phyloP scores from a whole-genome alignment of 2,113 vertebrate genomes.

The Gymnarchus niloticus region DNA sequence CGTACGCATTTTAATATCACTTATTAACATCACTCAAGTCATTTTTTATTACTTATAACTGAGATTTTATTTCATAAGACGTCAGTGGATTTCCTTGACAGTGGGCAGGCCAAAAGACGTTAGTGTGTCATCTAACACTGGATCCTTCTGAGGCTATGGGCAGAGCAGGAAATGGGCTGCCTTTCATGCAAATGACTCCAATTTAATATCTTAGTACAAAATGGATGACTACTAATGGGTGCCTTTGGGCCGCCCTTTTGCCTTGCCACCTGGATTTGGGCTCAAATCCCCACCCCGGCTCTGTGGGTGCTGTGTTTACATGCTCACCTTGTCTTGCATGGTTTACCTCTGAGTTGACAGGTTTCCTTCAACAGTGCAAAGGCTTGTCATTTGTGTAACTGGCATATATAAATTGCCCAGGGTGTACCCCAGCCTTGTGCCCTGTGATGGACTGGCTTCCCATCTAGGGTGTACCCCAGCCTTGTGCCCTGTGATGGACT shows the following conservation, averaged over 20 bases:
- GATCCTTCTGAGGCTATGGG: background rate
- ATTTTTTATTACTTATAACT: background rate
- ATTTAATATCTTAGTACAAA: background rate
- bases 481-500: too few species aligned
- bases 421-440: too few species aligned
- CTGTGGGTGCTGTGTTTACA: background rate
- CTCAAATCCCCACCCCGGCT: background rate
- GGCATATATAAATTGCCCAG: too few species aligned
- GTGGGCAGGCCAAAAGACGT: background rate
- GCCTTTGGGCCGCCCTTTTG: background rate
- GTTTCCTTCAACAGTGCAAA: too few species aligned
- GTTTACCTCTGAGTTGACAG: too few species aligned
- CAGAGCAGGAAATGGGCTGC: background rate
- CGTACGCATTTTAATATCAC: background rate
- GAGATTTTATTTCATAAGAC: background rate
- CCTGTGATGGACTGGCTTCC: too few species aligned
- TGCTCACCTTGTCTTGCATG: background rate
- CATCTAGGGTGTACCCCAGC: too few species aligned
- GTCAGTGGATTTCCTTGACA: background rate
- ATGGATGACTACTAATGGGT: background rate
- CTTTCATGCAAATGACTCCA: background rate
- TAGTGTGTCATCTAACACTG: background rate
- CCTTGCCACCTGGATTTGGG: background rate
- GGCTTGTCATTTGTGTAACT: too few species aligned
- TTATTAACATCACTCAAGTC: background rate